Conservation (phyloP, 2,113 vertebrate species). For the Xiphophorus maculatus region DNA sequence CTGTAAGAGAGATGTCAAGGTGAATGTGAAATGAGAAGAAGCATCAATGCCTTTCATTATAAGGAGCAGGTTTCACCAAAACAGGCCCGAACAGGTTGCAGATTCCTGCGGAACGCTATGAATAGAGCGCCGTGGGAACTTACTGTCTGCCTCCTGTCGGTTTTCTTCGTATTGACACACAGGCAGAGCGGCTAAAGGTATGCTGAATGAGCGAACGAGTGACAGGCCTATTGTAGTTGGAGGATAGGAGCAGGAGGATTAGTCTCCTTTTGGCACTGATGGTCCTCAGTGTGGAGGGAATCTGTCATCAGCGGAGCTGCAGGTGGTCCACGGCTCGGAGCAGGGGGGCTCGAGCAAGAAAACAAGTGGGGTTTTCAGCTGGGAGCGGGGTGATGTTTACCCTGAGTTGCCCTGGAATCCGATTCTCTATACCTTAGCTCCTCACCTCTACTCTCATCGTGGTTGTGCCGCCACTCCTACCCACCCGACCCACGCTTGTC, state of each 20-base stretch:
- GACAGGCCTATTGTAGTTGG: conserved; percentile 63
- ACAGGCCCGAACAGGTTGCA: conserved; percentile 73
- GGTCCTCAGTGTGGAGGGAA: conserved; percentile 63
- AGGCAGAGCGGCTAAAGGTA: conserved; percentile 54
- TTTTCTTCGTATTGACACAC: conserved; percentile 55
- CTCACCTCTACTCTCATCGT: conserved; percentile 45
- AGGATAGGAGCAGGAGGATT: conserved; percentile 69
- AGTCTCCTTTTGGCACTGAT: conserved; percentile 59
- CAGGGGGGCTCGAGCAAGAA: conserved; percentile 44
- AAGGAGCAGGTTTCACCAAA: conserved; percentile 68
- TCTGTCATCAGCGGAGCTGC: conserved; percentile 71
- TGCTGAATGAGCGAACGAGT: conserved; percentile 66
- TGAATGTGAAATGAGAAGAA: conserved; percentile 60
- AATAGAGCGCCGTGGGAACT: conserved; percentile 74
- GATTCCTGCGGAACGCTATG: conserved; percentile 69
- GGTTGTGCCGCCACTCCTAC: conserved; percentile 54
- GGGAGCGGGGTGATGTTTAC: conserved; percentile 59
- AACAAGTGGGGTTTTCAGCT: conserved; percentile 64
- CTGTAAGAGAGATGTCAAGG: conserved; percentile 67
- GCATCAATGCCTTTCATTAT: conserved; percentile 70
- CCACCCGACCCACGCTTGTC: conserved; percentile 31
- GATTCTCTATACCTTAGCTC: conserved; percentile 64
- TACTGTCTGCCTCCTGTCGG: conserved; percentile 51
- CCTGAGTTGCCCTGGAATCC: conserved; percentile 54
- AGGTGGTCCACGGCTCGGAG: conserved; percentile 69